Base-by-base conservation (phyloP, 2,113 vertebrate species). In the Dissostichus mawsoni region DNA sequence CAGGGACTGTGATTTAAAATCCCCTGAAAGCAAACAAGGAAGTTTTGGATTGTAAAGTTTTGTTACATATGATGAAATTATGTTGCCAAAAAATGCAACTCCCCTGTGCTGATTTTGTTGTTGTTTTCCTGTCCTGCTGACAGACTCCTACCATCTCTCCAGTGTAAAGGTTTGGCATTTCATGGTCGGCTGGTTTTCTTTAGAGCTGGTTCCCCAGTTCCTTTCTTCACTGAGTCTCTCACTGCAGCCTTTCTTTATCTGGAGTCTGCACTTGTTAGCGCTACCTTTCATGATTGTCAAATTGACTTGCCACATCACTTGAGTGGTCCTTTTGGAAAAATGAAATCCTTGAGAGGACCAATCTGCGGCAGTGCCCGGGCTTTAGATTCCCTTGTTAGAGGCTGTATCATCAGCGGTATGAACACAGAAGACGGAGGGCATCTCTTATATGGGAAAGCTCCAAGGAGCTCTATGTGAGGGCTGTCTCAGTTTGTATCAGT, bases 241-340 rank as follows among this genome's bases (percentile, higher is more conserved):
- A 48, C 85, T 85, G 86, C 71, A 83, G 82, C 76, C 59, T 81
- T 83, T 93, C 87, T 95, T 90, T 87, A 92, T 92, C 86, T 89
- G 76, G 50, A 85, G 55, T 74, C 92, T 86, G 83, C 79, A 88
- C 90, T 89, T 90, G 81, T 93, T 91, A 81, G 74, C 81, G 82
- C 59, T 88, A 72, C 91, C 84, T 94, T 94, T 94, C 81, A 94
- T 89, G 92, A 92, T 91, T 89, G 89, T 93, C 89, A 95, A 59
- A 91, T 90, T 91, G 89, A 90, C 95, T 87, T 2, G 16, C 67
- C 91, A 74, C 78, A 69, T 95, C 89, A 89, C 69, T 90, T 75
- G 93, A 94, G 86, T 88, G 87, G 89, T 70, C 69, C 80, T 84
- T 90, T 76, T 90, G 76, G 79, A 91, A 85, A 92, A 87, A 77